Conservation (phyloP, 2,797 vertebrate genomes). For the Tragelaphus oryx region DNA sequence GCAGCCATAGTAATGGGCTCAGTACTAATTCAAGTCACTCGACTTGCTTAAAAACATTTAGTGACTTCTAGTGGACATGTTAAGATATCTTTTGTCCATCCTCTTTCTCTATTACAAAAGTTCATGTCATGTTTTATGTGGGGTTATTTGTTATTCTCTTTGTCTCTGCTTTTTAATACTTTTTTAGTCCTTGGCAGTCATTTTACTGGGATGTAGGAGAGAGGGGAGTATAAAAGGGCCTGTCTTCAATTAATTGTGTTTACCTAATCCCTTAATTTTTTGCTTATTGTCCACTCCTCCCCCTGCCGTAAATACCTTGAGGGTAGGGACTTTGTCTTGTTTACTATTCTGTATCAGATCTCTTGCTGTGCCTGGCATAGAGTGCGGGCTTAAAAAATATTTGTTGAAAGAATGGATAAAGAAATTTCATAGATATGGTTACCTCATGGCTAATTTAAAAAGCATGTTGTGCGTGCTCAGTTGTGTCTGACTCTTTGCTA, state of each 20-base stretch:
- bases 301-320: rapidly evolving
- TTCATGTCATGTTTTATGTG: neutral
- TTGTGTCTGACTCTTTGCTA: neutral
- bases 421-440: neutral
- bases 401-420: neutral
- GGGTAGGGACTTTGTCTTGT: neutral
- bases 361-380: neutral
- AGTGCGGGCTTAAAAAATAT: neutral
- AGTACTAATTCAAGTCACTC: neutral
- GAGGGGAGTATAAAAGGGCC: neutral
- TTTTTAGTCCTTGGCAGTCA: neutral
- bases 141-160: neutral
- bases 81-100: neutral
- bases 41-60: neutral
- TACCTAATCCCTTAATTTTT: neutral
- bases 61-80: neutral
- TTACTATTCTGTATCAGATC: neutral
- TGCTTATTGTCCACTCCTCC: neutral
- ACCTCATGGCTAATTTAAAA: neutral
- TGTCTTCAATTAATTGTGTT: neutral
- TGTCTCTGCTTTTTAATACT: neutral
- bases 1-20: neutral
- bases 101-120: neutral
- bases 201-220: neutral
- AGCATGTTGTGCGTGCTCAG: neutral